Base-by-base conservation (phyloP, 2,113 vertebrate species). In the Seriola rivoliana region DNA sequence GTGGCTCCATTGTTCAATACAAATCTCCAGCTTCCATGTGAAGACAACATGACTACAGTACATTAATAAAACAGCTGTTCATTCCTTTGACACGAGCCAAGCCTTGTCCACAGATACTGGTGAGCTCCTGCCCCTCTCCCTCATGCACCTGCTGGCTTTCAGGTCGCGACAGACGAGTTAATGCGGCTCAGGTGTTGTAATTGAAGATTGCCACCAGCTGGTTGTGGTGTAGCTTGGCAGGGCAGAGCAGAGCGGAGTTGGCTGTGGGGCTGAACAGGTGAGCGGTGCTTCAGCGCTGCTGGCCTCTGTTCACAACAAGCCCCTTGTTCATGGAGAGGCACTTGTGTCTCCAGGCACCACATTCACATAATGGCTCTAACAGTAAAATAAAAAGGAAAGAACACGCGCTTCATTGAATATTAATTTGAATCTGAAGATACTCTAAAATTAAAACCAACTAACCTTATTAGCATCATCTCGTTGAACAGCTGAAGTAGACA, bases 151-250 rank as follows among this genome's bases (percentile, higher is more conserved):
- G 88, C 84, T 85, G 87, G 66, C 84, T 72, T 75, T 68, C 68
- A 38, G 81, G 81, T 82, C 4, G 60, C 11, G 46, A 65, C 84
- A 78, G 78, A 87, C 8, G 80, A 88, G 85, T 83, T 89, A 89
- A 91, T 88, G 87, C 63, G 64, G 85, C 82, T 88, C 91, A 93
- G 91, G 93, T 94, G 90, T 89, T 90, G 92, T 90, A 93, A 87
- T 80, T 91, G 88, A 91, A 88, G 88, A 93, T 91, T 88, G 88
- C 85, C 76, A 92, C 85, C 92, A 91, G 91, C 91, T 90, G 92
- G 87, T 90, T 80, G 81, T 19, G 79, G 87, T 86, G 84, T 76
- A 75, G 90, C 83, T 92, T 91, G 93, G 92, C 92, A 90, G 75
- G 62, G 83, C 57, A 25, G 50, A 85, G 78, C 71, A 23, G 85